Conservation (phyloP, 2,888 invertebrate genomes). For the Eurytoma californica region DNA sequence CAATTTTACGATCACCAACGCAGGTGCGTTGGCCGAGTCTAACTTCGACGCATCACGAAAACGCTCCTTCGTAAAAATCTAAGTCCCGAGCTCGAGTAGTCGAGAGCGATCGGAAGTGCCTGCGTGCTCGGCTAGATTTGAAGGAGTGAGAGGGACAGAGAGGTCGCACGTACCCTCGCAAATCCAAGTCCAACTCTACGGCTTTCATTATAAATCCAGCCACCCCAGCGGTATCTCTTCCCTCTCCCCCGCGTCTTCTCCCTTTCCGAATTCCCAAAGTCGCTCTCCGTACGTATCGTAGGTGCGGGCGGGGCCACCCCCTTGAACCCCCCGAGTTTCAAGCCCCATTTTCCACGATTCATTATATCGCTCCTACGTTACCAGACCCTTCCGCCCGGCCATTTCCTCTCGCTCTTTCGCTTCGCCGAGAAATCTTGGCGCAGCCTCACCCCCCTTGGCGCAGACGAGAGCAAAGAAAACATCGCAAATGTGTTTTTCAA, state of each 20-base stretch:
- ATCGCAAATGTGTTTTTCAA: conserved; percentile 73
- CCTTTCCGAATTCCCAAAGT: conserved; percentile 28
- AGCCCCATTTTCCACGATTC: conserved; percentile 70
- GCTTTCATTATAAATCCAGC: conserved; percentile 75
- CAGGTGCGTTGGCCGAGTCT: conserved; percentile 17
- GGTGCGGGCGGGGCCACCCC: conserved; percentile 21
- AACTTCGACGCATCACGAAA: conserved; percentile 37
- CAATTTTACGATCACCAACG: background rate
- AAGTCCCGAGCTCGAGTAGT: conserved; percentile 60
- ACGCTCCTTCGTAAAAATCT: conserved; percentile 70
- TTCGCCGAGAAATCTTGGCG: background rate
- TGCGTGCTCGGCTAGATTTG: conserved; percentile 49
- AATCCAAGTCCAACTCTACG: conserved; percentile 73
- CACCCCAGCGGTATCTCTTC: conserved; percentile 60
- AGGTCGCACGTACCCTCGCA: conserved; percentile 69
- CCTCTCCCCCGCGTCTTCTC: conserved; percentile 53
- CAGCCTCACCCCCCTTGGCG: background rate
- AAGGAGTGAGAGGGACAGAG: conserved; percentile 60
- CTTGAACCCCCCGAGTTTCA: conserved; percentile 70
- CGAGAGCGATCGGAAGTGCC: conserved; percentile 69
- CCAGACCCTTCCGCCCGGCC: conserved; percentile 57
- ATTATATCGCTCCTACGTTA: conserved; percentile 71
- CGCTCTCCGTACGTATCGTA: background rate
- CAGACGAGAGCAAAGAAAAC: conserved; percentile 68
- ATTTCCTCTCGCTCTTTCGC: conserved; percentile 9